These are phyloP conservation scores for Zhuqinia jingwanae DNA, from an alignment of 2,888 invertebrate genomes.

Conservation along the genomic window DNA sequence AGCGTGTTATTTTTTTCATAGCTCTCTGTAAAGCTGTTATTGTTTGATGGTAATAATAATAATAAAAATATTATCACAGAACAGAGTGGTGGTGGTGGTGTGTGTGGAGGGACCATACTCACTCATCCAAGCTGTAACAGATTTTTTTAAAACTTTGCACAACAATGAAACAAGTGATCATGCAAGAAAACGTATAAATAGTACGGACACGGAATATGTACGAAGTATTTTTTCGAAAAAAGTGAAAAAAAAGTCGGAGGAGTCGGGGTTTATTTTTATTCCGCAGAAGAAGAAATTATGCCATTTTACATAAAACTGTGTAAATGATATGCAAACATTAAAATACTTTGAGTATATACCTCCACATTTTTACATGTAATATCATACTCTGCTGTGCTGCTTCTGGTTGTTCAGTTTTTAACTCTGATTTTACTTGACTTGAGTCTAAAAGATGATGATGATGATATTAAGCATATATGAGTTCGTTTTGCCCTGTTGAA, in stretches of 20 bases:
- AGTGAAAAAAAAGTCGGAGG: no score
- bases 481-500: constrained; percentile 16
- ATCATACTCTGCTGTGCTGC: not conserved
- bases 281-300: constrained; percentile 25
- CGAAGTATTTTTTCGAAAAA: no score
- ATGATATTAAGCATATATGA: constrained; percentile 7
- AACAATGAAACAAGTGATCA: not conserved
- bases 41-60: not conserved
- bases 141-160: constrained; percentile 44
- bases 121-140: constrained; percentile 9
- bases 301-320: constrained; percentile 1
- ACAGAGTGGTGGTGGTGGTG: no score
- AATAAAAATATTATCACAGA: constrained; percentile 20
- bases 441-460: not conserved
- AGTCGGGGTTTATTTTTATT: constrained; percentile 46
- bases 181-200: no score
- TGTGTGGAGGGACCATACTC: not conserved
- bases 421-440: not conserved
- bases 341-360: not conserved
- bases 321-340: not conserved
- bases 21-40: constrained; percentile 25
- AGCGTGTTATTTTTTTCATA: constrained; percentile 26
- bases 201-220: no score
- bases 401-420: not conserved
- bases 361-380: not conserved